Percentiles rank a stretch among this genome's conserved stretches.
Conservation (phyloP, 2,113 vertebrate genomes). For the Heptranchias perlo region DNA sequence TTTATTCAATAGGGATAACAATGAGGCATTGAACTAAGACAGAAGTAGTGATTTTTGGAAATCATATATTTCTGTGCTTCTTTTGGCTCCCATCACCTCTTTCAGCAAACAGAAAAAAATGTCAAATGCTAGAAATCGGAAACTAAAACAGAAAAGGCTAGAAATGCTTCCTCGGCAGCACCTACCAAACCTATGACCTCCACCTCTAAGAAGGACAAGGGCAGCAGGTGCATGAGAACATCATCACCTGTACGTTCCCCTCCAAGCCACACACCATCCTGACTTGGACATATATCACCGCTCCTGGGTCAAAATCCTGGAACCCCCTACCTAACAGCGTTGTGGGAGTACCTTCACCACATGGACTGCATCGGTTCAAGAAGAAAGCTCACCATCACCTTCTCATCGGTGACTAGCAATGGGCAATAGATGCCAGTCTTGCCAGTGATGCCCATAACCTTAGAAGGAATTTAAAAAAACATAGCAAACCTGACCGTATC, state of each 20-base stretch:
- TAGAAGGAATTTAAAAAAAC: background rate
- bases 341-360: background rate
- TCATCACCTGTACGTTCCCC: background rate
- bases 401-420: background rate
- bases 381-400: background rate
- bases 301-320: background rate
- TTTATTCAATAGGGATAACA: background rate
- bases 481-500: background rate
- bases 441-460: background rate
- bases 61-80: background rate
- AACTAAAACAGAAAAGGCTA: background rate
- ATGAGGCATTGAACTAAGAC: background rate
- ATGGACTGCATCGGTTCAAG: background rate
- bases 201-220: background rate
- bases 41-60: background rate
- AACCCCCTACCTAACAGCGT: background rate
- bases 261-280: background rate
- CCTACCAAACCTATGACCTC: background rate
- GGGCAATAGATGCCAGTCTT: background rate
- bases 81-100: background rate
- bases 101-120: background rate
- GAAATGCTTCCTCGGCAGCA: background rate
- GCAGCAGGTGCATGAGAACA: background rate
- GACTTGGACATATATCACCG: background rate
- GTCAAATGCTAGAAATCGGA: background rate